Evolutionary conservation across 1,140 invertebrate species (phyloP), one percentile per base, ranked within the genome.

Genomic region (Anastrepha ludens): DNA sequence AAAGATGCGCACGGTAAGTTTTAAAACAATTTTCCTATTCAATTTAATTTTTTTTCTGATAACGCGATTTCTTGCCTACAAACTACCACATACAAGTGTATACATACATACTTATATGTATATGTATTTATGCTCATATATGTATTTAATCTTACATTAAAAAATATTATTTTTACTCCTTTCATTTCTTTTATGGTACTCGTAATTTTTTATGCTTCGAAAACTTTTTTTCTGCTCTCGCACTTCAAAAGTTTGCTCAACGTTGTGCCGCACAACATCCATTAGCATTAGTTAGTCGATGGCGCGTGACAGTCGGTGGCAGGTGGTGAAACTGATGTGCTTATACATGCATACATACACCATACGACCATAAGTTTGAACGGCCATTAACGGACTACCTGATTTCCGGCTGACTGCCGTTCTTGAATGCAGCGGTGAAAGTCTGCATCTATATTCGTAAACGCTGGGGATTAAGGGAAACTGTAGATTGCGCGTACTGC

Each of bases 1-100:
- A 92, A 92, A 88, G 91, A 92, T 90, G 90, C 91, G 90, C 91
- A 92, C 89, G 91, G 91, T 92, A 91, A 92, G 91, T 92, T 78
- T 29, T 81, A 78, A 78, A 81, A 81, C 85, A 88, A 85, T 88
- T 70, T 70, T 81, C 74, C n/a, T 39, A 81, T 50, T 81, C 47
- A 81, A 81, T 81, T 81, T 20, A 81, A 81, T 81, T 17, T 55
- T 50, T 85, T 67, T 67, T 86, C 60, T 81, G 85, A 39, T 39
- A 62, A 86, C 13, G 58, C 39, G 59, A 44, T n/a, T 39, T 17
- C 47, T 3, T 17, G 11, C 50, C 6, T 55, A 55, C 50, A 55
- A 6, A 55, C 6, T 55, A 55, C 50, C 11, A 74, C 39, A 44
- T 44, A 74, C 44, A 17, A 17, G 15, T 44, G 8, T 13, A 44